Base-by-base conservation (phyloP, 2,888 invertebrate genomes). In the Ectemnius continuus region DNA sequence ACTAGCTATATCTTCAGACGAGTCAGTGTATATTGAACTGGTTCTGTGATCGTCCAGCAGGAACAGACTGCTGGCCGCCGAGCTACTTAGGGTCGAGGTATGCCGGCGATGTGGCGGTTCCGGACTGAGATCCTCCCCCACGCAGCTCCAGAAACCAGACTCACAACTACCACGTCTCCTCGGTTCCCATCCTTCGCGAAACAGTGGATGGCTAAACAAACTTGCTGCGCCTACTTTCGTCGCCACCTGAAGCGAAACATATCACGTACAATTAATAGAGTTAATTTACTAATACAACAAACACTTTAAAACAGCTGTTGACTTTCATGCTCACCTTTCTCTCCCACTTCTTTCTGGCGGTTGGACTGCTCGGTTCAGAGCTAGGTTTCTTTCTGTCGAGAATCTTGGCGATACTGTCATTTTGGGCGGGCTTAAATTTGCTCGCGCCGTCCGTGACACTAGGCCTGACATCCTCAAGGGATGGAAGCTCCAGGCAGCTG, bases 71-170 rank as follows among this genome's bases (percentile, higher is more conserved):
- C 93, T 93, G 8, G 91, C 92, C 8, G 92, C 92, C 8, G 91
- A 92, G 64, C 92, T 92, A 69, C 92, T 92, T 1, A 92, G 87
- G 0, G 91, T 91, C n/a, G 91, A 91, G 0, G 91, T 87, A 68
- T 91, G 90, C 0, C 91, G 87, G 16, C 90, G 88, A 78, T 90
- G 89, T 0, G 90, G 90, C 0, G 91, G 90, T 58, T 91, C 91
- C 0, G 91, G 91, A 71, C 93, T 93, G 78, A 94, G 93, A 88
- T 95, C 95, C 88, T 95, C 96, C 86, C 96, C 96, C 78, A 96
- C 95, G 84, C 96, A 96, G 68, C 96, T 96, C 93, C 96, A 97
- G 89, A 97, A 97, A 20, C 97, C 97, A 82, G 96, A 96, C 90
- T 97, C 97, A 89, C 97, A 97, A 20, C 97, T 97, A 70, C 96